Conservation (phyloP, 2,888 invertebrate genomes). For the Hymenopus coronatus region DNA sequence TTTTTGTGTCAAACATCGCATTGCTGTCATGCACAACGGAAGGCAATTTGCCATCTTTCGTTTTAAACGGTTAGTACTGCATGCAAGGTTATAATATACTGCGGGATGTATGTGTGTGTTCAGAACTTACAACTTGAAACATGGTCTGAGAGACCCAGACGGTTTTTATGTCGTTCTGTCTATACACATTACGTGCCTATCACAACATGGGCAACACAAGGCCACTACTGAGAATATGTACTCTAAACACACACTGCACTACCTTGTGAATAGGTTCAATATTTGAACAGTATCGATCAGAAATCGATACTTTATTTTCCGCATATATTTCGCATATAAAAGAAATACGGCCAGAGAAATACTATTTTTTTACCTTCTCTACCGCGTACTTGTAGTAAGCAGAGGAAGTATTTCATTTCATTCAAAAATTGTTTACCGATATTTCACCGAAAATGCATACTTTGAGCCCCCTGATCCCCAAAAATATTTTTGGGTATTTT, state of each 20-base stretch:
- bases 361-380: too few species aligned
- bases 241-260: not conserved
- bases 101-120: not conserved
- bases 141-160: not conserved
- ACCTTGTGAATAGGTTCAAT: too few species aligned
- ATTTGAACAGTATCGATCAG: too few species aligned
- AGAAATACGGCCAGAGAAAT: too few species aligned
- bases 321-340: too few species aligned
- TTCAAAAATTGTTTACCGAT: too few species aligned
- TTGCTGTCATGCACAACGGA: not conserved
- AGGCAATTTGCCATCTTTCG: not conserved
- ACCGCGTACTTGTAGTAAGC: too few species aligned
- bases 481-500: too few species aligned
- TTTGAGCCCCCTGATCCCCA: too few species aligned
- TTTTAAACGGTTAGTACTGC: not conserved
- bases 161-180: not conserved
- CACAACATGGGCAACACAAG: not conserved
- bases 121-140: not conserved
- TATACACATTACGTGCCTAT: not conserved
- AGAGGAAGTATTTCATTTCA: too few species aligned
- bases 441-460: too few species aligned
- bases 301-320: too few species aligned
- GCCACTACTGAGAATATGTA: not conserved
- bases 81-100: not conserved
- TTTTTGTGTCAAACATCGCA: not conserved